Evolutionary conservation across 2,113 vertebrate species (phyloP).

Genomic region (Dunckerocampus dactyliophorus): DNA sequence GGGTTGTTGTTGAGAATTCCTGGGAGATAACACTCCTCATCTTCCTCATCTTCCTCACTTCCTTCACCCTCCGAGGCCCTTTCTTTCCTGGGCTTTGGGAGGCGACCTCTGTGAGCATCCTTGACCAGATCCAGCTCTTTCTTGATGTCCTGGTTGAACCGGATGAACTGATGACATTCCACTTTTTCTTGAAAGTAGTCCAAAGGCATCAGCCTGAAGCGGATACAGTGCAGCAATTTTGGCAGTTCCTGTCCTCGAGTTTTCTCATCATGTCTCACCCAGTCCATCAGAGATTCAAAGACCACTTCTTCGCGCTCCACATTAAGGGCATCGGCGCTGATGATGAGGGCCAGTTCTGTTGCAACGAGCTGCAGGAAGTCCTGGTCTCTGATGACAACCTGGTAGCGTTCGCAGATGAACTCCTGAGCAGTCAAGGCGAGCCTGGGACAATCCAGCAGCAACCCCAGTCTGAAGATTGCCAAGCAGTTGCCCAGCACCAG

Average conservation of each 20-base stretch:
- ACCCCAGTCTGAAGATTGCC: conserved; percentile 85
- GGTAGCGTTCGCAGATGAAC: conserved; percentile 84
- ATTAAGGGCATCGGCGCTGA: conserved; percentile 84
- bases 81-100: conserved; percentile 77
- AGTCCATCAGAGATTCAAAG: conserved; percentile 89
- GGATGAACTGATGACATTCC: conserved; percentile 78
- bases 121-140: conserved; percentile 90
- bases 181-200: conserved; percentile 85
- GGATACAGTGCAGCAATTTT: conserved; percentile 85
- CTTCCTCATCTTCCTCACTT: conserved; percentile 55
- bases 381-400: conserved; percentile 78
- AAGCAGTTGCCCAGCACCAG: conserved; percentile 89
- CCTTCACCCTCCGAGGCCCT: conserved; percentile 45
- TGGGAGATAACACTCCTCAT: conserved; percentile 71
- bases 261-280: conserved; percentile 75
- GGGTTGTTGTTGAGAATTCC: conserved; percentile 92
- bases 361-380: conserved; percentile 85
- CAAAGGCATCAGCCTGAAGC: conserved; percentile 84
- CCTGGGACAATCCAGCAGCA: conserved; percentile 86
- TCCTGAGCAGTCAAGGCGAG: conserved; percentile 80
- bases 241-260: conserved; percentile 78
- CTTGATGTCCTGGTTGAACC: conserved; percentile 79
- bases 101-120: conserved; percentile 80
- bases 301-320: conserved; percentile 84
- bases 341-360: conserved; percentile 82